A percentile compares a stretch with the other conserved stretches of the same genome.
Evolutionary conservation across 2,113 vertebrate genomes (phyloP).

Genomic region (Cyphomyrus discorhynchus): DNA sequence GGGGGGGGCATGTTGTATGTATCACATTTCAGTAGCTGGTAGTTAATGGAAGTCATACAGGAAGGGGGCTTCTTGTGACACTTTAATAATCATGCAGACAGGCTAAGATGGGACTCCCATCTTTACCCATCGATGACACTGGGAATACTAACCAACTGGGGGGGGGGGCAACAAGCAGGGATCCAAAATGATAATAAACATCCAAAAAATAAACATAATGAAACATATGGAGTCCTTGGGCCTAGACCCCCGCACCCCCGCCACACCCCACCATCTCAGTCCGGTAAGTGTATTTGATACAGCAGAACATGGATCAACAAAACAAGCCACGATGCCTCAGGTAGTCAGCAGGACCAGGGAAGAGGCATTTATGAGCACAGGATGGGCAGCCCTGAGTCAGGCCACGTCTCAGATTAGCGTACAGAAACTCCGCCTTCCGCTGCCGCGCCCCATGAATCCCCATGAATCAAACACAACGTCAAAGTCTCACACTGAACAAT

Average conservation of each 20-base stretch:
- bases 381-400: background rate
- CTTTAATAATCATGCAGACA: conserved; percentile 17
- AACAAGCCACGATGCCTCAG: background rate
- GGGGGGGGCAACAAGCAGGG: background rate
- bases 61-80: conserved; percentile 21
- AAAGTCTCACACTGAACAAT: background rate
- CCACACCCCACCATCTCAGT: background rate
- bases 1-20: background rate
- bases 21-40: conserved; percentile 28
- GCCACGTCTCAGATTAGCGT: background rate
- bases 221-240: background rate
- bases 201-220: background rate
- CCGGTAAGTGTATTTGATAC: background rate
- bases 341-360: background rate
- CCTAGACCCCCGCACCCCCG: background rate
- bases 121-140: background rate
- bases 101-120: background rate
- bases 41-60: conserved; percentile 18
- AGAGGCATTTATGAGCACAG: background rate
- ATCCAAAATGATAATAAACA: background rate
- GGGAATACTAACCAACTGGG: background rate
- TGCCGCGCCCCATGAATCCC: background rate
- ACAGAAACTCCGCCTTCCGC: background rate
- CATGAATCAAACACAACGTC: background rate
- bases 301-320: background rate